Evolutionary conservation across 2,888 invertebrate species (phyloP).

Genomic region (Metellina segmentata): DNA sequence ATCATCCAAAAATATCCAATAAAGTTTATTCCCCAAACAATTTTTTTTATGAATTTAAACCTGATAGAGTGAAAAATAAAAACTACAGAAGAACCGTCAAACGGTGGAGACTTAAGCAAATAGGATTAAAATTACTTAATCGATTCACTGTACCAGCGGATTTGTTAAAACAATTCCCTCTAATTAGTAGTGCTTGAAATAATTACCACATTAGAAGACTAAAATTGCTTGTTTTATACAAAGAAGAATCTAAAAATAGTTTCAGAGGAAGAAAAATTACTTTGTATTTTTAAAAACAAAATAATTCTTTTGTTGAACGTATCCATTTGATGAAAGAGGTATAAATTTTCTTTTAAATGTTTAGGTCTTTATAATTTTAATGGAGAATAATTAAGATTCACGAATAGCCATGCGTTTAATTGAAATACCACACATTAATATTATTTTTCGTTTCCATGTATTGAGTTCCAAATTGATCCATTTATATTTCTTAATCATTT

Average conservation of each 20-base stretch:
- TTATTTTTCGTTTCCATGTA: too few species aligned
- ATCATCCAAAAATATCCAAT: too few species aligned
- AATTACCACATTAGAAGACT: conserved; percentile 17
- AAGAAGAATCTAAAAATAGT: neutral
- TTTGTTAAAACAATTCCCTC: neutral
- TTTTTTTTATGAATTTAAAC: neutral
- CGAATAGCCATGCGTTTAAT: too few species aligned
- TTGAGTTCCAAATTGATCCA: too few species aligned
- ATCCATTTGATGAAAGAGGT: neutral
- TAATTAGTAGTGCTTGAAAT: conserved; percentile 52
- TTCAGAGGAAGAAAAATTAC: neutral
- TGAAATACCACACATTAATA: too few species aligned
- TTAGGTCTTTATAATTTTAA: too few species aligned
- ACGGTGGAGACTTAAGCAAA: neutral
- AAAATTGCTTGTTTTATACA: neutral
- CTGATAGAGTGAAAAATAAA: neutral
- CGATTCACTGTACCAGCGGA: neutral
- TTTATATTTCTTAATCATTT: too few species aligned
- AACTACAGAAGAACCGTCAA: neutral
- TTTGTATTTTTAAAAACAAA: neutral
- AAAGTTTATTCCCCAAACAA: too few species aligned
- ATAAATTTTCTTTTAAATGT: too few species aligned
- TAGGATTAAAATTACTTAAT: conserved; percentile 27
- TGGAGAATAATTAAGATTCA: too few species aligned
- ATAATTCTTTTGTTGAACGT: neutral